A percentile compares a stretch with the other conserved stretches of the same genome.
These are phyloP conservation scores for Meta bourneti DNA, from an alignment of 2,888 invertebrate species.

Conservation along the genomic window DNA sequence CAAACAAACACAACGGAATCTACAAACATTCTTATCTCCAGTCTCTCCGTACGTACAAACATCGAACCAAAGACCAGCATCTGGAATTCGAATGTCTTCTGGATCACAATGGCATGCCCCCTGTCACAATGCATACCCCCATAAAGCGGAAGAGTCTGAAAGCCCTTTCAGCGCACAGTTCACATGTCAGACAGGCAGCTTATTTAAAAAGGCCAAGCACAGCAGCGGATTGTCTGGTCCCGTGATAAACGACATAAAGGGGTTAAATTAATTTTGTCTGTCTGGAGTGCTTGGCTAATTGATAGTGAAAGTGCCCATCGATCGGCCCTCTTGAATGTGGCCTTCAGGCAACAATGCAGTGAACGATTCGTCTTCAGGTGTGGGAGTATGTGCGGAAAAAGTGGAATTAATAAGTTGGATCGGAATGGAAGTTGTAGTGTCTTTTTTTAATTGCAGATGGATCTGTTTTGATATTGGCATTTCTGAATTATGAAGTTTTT, in stretches of 20 bases:
- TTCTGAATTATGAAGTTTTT: no score
- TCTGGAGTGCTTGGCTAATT: conserved; percentile 38
- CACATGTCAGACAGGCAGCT: conserved; percentile 12
- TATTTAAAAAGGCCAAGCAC: conserved; percentile 19
- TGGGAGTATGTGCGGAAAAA: neutral
- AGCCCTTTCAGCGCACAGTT: neutral
- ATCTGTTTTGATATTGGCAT: neutral
- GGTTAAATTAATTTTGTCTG: conserved; percentile 57
- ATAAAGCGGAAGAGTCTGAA: no score
- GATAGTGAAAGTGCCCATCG: conserved; percentile 36
- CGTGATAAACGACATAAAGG: conserved; percentile 42
- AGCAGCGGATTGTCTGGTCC: conserved; percentile 21
- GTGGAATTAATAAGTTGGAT: neutral
- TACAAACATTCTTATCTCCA: no score
- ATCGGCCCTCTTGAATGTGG: neutral
- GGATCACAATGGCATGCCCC: no score
- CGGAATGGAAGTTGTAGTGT: neutral
- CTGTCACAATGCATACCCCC: no score
- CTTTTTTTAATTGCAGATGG: neutral
- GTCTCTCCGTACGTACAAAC: no score
- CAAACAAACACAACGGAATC: no score
- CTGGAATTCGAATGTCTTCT: no score
- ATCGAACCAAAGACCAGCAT: no score
- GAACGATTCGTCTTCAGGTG: neutral
- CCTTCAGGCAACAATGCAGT: neutral